Percentiles rank a stretch among this genome's conserved stretches.
Evolutionary conservation across 1,140 invertebrate species (phyloP).

Genomic region (Zaprionus capensis): DNA sequence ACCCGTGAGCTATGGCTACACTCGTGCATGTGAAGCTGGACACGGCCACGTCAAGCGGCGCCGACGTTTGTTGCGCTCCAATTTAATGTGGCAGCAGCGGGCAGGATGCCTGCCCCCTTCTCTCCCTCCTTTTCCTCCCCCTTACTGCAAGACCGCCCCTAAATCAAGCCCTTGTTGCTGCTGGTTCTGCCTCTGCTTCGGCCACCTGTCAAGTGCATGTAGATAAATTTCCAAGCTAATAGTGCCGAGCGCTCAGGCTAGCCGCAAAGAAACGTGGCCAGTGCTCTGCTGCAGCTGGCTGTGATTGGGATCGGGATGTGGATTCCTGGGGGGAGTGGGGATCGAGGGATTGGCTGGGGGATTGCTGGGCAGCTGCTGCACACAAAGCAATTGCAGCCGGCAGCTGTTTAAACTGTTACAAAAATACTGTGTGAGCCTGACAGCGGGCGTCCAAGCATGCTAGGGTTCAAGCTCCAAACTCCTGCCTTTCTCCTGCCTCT

Average conservation of each 20-base stretch:
- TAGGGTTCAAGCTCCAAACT: slow-evolving; percentile 12
- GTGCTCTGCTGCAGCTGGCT: slow-evolving; percentile 11
- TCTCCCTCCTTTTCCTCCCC: not conserved
- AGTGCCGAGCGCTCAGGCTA: slow-evolving; percentile 59
- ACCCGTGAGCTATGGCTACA: slow-evolving; percentile 55
- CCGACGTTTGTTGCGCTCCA: slow-evolving; percentile 54
- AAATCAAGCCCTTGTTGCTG: slow-evolving; percentile 34
- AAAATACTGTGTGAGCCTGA: slow-evolving; percentile 52
- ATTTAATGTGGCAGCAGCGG: slow-evolving; percentile 67
- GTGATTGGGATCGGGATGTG: slow-evolving; percentile 30
- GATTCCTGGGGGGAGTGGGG: not conserved
- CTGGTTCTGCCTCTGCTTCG: slow-evolving; percentile 14
- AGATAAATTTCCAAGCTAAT: slow-evolving; percentile 77
- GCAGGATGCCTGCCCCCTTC: not conserved
- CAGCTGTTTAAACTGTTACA: slow-evolving; percentile 70
- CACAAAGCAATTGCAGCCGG: slow-evolving; percentile 50
- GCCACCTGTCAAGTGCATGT: slow-evolving; percentile 79
- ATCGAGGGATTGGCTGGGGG: not conserved
- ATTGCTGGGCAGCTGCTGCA: not conserved
- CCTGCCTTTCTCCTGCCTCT: too few species aligned
- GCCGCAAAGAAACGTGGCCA: slow-evolving; percentile 55
- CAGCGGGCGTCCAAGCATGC: slow-evolving; percentile 18
- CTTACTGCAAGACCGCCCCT: not conserved
- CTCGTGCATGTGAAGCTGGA: slow-evolving; percentile 13
- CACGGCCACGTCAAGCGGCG: slow-evolving; percentile 58